A percentile compares a stretch with the other conserved stretches of the same genome.
phyloP scores from a whole-genome alignment of 2,888 invertebrate genomes.

The Drosophila subquinaria region DNA sequence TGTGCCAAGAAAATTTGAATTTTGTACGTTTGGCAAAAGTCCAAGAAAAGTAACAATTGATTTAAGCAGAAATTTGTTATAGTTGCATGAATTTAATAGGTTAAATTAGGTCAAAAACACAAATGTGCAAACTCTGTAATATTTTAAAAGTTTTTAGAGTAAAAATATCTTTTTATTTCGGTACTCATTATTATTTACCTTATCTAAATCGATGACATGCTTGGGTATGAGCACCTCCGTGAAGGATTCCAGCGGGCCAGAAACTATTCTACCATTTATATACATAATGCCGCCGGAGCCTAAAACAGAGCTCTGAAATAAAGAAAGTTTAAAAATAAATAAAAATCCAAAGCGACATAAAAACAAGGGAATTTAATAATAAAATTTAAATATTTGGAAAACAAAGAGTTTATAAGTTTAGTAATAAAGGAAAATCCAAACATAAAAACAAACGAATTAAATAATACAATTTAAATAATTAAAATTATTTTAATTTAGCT shows the following conservation, averaged over 20 bases:
- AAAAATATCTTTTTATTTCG: not conserved
- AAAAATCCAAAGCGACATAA: not conserved
- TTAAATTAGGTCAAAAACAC: constrained; percentile 1
- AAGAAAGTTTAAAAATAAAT: not conserved
- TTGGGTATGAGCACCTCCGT: constrained; percentile 83
- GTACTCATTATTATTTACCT: constrained; percentile 68
- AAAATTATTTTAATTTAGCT: constrained; percentile 5
- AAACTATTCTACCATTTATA: constrained; percentile 84
- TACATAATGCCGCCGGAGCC: constrained; percentile 85
- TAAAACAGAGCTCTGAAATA: constrained; percentile 81
- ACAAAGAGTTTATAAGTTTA: not conserved
- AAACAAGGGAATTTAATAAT: not conserved
- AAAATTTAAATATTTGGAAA: not conserved
- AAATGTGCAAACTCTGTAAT: not conserved
- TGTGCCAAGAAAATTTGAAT: constrained; percentile 19
- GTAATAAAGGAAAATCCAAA: not conserved
- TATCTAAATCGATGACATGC: constrained; percentile 84
- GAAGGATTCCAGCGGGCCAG: constrained; percentile 85
- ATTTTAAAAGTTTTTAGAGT: not conserved
- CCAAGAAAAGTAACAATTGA: constrained; percentile 11
- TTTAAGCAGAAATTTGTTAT: constrained; percentile 1
- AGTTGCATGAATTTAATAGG: not conserved
- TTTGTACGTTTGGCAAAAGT: constrained; percentile 3
- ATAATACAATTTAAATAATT: not conserved
- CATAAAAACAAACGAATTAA: not conserved